Percentiles rank a stretch among this genome's conserved stretches.
Evolutionary conservation across 2,113 vertebrate genomes (phyloP).

Genomic region (Pipa parva): DNA sequence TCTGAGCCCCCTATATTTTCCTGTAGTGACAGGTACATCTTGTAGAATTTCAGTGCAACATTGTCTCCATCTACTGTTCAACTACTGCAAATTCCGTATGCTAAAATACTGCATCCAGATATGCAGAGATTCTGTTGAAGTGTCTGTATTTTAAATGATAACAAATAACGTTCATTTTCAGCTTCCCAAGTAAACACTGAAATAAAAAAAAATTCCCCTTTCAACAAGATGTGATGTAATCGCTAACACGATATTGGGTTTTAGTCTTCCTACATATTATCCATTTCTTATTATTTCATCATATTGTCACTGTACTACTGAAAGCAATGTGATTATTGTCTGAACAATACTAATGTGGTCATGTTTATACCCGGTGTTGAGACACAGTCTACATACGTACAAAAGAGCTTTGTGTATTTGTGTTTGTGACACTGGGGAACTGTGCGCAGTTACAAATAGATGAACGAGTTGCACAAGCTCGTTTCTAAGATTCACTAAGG

Average conservation of each 20-base stretch:
- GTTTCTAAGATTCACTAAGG: constrained; percentile 19
- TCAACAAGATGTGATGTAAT: background rate
- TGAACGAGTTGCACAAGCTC: background rate
- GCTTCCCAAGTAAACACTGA: background rate
- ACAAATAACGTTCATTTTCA: background rate
- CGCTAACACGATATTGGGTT: no score
- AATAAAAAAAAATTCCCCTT: background rate
- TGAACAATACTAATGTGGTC: background rate
- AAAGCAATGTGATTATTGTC: background rate
- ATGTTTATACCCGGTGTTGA: background rate
- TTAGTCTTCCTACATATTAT: background rate
- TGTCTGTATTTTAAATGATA: background rate
- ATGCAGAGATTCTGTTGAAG: background rate
- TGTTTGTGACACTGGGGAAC: constrained; percentile 12
- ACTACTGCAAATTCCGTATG: background rate
- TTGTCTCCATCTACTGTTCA: constrained; percentile 30
- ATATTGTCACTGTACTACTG: background rate
- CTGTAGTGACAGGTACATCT: background rate
- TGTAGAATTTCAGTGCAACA: constrained; percentile 3
- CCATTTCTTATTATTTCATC: background rate
- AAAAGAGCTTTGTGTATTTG: background rate
- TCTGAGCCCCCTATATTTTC: constrained; percentile 13
- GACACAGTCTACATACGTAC: background rate
- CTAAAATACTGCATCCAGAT: background rate
- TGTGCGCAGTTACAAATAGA: background rate